Base-by-base conservation (phyloP, 2,888 invertebrate species). In the Chymomyza caudatula region DNA sequence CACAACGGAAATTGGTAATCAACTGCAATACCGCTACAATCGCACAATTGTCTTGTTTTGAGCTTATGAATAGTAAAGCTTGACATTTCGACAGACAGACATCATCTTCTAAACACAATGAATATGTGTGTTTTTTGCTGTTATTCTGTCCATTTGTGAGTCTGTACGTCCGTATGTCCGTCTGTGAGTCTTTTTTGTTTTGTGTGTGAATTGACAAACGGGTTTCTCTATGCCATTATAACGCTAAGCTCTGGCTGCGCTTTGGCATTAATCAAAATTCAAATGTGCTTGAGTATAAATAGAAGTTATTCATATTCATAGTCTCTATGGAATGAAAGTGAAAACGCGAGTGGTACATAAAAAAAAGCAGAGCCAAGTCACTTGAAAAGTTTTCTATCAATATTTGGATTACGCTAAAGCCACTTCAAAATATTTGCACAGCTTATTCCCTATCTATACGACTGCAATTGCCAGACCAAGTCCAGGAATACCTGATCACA, bases 261-360 rank as follows among this genome's bases (percentile, higher is more conserved):
- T 51, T 22, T 20, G 13, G 22, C 83, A 80, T 83, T 74, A 71
- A 80, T 78, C 83, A 74, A 71, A 71, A 74, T 73, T 59, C 58
- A 70, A 80, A 71, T 79, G 67, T 71, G 69, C 69, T 66, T 44
- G 54, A 65, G 11, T 37, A 37, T 37, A 67, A 73, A 47, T 64
- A 53, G 59, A 37, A 65, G 59, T 73, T 66, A 67, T 75, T 64
- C 69, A 75, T 67, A 60, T 58, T 47, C 8, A 4, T 49, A 57
- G 42, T 49, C 60, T 64, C 63, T 65, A 49, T 52, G 51, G 5
- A 68, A 69, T 15, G 69, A 83, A 80, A 83, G 80, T 79, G 80
- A 80, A 76, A 74, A 67, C 63, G 17, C 61, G n/a, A 61, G 62
- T 63, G 20, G 17, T 58, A 59, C 61, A 49, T 64, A 47, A 60